Evolutionary conservation across 2,888 invertebrate species (phyloP), one percentile per base, ranked within the genome.

Genomic region (Machimus atricapillus): DNA sequence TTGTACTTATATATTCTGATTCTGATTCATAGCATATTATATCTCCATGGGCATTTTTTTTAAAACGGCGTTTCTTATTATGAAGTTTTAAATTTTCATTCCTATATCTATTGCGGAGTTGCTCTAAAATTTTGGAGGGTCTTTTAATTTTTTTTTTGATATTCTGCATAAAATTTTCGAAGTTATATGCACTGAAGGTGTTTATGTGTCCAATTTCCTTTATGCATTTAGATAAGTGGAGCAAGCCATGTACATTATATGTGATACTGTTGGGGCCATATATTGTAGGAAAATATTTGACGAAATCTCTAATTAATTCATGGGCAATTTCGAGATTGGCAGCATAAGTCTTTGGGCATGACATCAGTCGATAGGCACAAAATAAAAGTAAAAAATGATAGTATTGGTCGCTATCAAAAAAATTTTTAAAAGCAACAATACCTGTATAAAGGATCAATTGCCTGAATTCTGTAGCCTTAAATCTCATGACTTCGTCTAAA

Each of bases 311-410:
- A 76, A 76, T 76, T 76, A 76, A 76, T 76, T 76, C 76, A 76
- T 76, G 34, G 76, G 76, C 31, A 76, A 76, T 8, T 34, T 76
- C 76, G 34, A 76, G 76, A 76, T 76, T 76, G 34, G 76, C 76
- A 76, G 76, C 76, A 34, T 34, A 34, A 76, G 76, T 76, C 8
- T 76, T 8, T 76, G 76, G 76, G 76, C 76, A 76, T 76, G 76
- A 76, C 23, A 76, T 76, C 76, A 76, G 23, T 76, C 76, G 76
- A 76, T 76, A 76, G 31, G 76, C 76, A 34, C 76, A 76, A 34
- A 76, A 76, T 76, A 76, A 76, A 76, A 76, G 76, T 76, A 34
- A 76, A 76, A 76, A 76, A 76, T 76, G 76, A 76, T 76, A 76
- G 76, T 76, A 76, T 76, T 76, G 76, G 76, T 76, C 76, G 76